These are phyloP conservation scores for Ctenopoma multispine DNA, from an alignment of 2,797 vertebrate species.

Conservation along the genomic window DNA sequence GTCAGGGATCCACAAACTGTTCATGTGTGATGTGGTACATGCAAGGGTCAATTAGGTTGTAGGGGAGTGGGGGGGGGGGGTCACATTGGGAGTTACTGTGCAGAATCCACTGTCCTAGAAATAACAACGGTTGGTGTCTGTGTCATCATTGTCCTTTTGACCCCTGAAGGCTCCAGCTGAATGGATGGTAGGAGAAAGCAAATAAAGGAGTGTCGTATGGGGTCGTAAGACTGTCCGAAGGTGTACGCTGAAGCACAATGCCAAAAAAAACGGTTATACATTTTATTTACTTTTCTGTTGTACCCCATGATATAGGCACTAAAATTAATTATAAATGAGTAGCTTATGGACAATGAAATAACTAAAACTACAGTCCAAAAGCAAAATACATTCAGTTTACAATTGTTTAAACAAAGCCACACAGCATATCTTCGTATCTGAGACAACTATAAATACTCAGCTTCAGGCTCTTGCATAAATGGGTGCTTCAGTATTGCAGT, in stretches of 20 bases:
- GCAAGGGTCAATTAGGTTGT: constrained; percentile 63
- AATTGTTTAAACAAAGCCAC: neutral
- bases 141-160: constrained; percentile 68
- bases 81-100: constrained; percentile 49
- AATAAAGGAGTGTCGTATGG: constrained; percentile 21
- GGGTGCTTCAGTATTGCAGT: neutral
- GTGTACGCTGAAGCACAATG: too few relatives aligned
- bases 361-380: neutral
- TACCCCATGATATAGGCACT: too few relatives aligned
- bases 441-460: neutral
- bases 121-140: constrained; percentile 64
- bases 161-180: constrained; percentile 47
- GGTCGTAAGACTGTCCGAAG: neutral
- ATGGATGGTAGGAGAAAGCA: constrained; percentile 60
- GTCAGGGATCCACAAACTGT: constrained; percentile 55
- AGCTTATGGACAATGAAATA: neutral
- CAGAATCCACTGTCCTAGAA: constrained; percentile 74
- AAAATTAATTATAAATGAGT: too few relatives aligned
- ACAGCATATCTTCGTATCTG: neutral
- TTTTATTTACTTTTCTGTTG: too few relatives aligned
- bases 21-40: constrained; percentile 58
- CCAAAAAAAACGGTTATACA: too few relatives aligned
- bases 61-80: constrained; percentile 33
- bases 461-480: too few relatives aligned
- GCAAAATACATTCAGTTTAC: neutral